Percentiles rank a stretch among this genome's conserved stretches.
phyloP scores from a whole-genome alignment of 2,888 invertebrate species.

The Troides aeacus region DNA sequence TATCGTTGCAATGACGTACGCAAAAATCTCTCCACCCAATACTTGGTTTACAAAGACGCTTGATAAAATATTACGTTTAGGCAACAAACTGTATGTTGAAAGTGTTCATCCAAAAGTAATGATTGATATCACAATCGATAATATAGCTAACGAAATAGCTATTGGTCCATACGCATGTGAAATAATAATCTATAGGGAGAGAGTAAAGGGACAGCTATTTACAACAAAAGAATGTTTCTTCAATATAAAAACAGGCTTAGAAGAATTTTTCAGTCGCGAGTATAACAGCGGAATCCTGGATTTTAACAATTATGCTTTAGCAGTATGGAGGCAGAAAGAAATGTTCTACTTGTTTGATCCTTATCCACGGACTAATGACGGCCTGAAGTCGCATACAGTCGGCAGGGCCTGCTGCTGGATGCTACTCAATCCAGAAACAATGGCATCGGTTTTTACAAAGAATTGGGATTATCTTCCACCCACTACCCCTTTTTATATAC shows the following conservation, averaged over 20 bases:
- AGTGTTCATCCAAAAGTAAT: slow-evolving; percentile 70
- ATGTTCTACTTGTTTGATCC: slow-evolving; percentile 84
- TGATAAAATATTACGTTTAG: slow-evolving; percentile 80
- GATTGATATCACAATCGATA: slow-evolving; percentile 73
- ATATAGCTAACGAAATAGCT: slow-evolving; percentile 78
- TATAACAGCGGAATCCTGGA: slow-evolving; percentile 77
- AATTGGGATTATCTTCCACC: slow-evolving; percentile 75
- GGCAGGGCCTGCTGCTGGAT: slow-evolving; percentile 83
- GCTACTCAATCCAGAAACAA: slow-evolving; percentile 79
- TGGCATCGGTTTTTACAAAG: slow-evolving; percentile 73
- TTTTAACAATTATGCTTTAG: slow-evolving; percentile 80
- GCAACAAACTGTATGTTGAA: slow-evolving; percentile 80
- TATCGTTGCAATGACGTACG: slow-evolving; percentile 81
- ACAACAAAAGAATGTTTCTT: slow-evolving; percentile 76
- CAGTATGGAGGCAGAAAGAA: slow-evolving; percentile 82
- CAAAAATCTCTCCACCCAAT: slow-evolving; percentile 82
- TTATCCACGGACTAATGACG: slow-evolving; percentile 81
- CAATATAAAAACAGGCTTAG: slow-evolving; percentile 69
- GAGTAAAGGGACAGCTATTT: slow-evolving; percentile 69
- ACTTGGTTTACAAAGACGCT: slow-evolving; percentile 80
- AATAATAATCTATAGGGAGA: slow-evolving; percentile 78
- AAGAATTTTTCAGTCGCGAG: slow-evolving; percentile 77
- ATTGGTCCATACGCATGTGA: slow-evolving; percentile 80
- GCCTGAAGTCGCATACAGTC: slow-evolving; percentile 71
- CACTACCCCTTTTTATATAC: slow-evolving; percentile 77